phyloP scores from a whole-genome alignment of 2,888 invertebrate genomes.

The Ennomos fuscantarius region DNA sequence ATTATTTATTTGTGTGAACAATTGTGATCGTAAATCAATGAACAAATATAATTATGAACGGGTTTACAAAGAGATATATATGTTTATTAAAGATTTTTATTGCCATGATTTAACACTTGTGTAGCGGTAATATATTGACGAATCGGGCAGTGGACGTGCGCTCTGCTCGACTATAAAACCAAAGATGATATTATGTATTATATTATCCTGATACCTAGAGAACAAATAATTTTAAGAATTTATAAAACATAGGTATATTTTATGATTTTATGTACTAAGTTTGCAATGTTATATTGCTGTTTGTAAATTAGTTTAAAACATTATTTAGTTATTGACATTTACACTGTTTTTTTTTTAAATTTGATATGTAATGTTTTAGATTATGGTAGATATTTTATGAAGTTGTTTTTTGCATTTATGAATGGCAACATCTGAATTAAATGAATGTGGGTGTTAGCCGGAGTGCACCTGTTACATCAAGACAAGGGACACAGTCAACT shows the following conservation, averaged over 20 bases:
- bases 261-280: slow-evolving; percentile 37
- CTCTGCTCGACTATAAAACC: slow-evolving; percentile 64
- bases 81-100: slow-evolving; percentile 3
- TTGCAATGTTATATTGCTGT: slow-evolving; percentile 25
- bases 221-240: slow-evolving; percentile 55
- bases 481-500: too few relatives aligned
- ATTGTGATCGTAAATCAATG: slow-evolving; percentile 6
- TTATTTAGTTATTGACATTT: slow-evolving; percentile 40
- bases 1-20: background rate
- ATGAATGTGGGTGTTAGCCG: background rate
- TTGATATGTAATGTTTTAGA: slow-evolving; percentile 32
- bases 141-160: slow-evolving; percentile 49
- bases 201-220: slow-evolving; percentile 49
- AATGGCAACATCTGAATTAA: slow-evolving; percentile 31
- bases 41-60: slow-evolving; percentile 1
- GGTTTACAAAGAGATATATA: background rate
- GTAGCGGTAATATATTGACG: slow-evolving; percentile 17
- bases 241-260: slow-evolving; percentile 44
- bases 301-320: slow-evolving; percentile 27
- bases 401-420: slow-evolving; percentile 35
- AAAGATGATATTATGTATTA: slow-evolving; percentile 77
- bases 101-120: slow-evolving; percentile 12
- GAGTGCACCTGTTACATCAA: background rate
- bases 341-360: slow-evolving; percentile 25
- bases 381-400: slow-evolving; percentile 33